These are phyloP conservation scores for Cassiopea xamachana DNA, from an alignment of 30 jellyfish, hydroid and myxozoan species.

Conservation along the genomic window DNA sequence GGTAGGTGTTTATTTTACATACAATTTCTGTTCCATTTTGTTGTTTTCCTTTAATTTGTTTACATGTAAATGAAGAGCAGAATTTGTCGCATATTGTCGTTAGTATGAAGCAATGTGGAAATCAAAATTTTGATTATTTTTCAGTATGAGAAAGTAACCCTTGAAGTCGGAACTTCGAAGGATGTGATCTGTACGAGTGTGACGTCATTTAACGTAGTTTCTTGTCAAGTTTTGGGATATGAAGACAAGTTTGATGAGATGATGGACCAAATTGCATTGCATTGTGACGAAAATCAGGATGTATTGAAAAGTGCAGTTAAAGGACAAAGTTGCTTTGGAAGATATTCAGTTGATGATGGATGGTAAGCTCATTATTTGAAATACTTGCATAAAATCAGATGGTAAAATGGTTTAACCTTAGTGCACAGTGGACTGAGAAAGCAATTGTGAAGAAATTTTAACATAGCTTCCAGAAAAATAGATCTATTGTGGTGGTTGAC, in stretches of 20 bases:
- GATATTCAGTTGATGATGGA: conserved; percentile 50
- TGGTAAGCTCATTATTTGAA: conserved; percentile 28
- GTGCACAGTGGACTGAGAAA: no score
- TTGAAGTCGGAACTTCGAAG: conserved; percentile 11
- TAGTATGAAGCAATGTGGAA: not conserved
- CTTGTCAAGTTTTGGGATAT: conserved; percentile 29
- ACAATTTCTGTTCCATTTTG: no score
- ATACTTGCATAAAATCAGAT: no score
- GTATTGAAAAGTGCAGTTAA: conserved; percentile 4
- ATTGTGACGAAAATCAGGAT: conserved; percentile 10
- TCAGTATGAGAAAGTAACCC: not conserved
- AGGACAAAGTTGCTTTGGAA: conserved; percentile 51
- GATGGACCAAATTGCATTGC: conserved; percentile 60
- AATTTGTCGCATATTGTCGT: no score
- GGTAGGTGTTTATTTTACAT: not conserved
- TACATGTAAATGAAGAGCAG: no score
- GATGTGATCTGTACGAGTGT: conserved; percentile 30
- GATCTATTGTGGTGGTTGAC: no score
- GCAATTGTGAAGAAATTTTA: no score
- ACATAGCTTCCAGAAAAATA: no score
- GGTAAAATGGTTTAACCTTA: no score
- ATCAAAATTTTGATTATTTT: not conserved
- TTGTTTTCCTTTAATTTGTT: no score
- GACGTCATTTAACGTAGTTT: conserved; percentile 16
- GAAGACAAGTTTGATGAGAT: conserved; percentile 23